phyloP scores from a whole-genome alignment of 1,140 invertebrate species.

The Aphis craccivora region DNA sequence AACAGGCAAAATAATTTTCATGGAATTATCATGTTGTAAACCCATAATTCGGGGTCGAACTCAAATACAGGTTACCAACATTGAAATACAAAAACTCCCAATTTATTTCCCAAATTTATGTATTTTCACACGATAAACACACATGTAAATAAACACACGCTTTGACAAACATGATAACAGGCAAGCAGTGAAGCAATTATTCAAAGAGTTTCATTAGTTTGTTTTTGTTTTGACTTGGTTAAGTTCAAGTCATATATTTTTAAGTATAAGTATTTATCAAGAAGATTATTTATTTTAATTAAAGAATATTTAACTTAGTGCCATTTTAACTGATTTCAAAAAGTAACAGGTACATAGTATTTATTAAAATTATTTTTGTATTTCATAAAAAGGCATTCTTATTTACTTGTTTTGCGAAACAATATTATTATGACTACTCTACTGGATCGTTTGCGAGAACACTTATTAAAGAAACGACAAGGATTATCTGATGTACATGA shows the following conservation, averaged over 20 bases:
- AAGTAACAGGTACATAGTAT: slow-evolving; percentile 11
- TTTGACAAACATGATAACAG: slow-evolving; percentile 21
- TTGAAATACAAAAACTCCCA: no score
- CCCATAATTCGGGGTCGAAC: no score
- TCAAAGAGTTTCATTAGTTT: slow-evolving; percentile 46
- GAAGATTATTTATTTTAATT: neutral
- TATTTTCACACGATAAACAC: no score
- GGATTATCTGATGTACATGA: slow-evolving; percentile 53
- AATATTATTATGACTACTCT: slow-evolving; percentile 34
- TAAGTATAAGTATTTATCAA: neutral
- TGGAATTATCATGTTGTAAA: no score
- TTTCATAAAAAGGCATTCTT: neutral
- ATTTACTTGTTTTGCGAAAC: neutral
- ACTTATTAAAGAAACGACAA: slow-evolving; percentile 47
- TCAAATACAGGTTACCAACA: no score
- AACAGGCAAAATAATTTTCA: no score
- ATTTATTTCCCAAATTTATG: no score
- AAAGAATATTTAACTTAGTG: neutral
- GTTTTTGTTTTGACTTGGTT: slow-evolving; percentile 8
- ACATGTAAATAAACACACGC: slow-evolving; percentile 51
- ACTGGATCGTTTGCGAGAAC: slow-evolving; percentile 53
- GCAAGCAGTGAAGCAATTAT: neutral
- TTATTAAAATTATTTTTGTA: neutral
- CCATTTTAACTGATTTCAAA: neutral
- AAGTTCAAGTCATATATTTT: neutral